Conservation (phyloP, 2,888 invertebrate genomes). For the Rotaria sp. region DNA sequence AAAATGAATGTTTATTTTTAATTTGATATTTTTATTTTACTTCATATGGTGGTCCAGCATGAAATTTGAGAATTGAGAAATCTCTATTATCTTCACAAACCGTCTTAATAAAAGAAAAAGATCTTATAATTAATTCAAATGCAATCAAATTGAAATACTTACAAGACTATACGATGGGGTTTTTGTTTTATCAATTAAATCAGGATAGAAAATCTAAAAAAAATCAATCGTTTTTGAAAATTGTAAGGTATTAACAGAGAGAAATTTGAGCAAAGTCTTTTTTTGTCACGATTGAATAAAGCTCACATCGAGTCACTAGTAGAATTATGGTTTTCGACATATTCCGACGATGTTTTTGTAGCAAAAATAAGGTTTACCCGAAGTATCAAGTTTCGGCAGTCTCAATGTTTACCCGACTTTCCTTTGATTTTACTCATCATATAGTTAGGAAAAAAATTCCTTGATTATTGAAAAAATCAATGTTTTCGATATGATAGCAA, state of each 20-base stretch:
- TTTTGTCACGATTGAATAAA: too few relatives aligned
- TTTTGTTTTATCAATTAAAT: slow-evolving; percentile 79
- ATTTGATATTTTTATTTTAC: slow-evolving; percentile 45
- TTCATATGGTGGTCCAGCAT: slow-evolving; percentile 98
- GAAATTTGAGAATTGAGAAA: slow-evolving; percentile 85
- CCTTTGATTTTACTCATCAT: too few relatives aligned
- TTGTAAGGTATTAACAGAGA: too few relatives aligned
- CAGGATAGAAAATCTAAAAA: slow-evolving; percentile 84
- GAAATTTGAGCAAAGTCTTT: neutral
- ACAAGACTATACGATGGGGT: slow-evolving; percentile 88
- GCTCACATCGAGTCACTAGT: too few relatives aligned
- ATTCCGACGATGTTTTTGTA: too few relatives aligned
- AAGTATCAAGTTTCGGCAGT: too few relatives aligned
- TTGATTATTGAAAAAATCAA: too few relatives aligned
- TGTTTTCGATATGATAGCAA: too few relatives aligned
- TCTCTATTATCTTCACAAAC: slow-evolving; percentile 83
- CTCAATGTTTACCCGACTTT: neutral
- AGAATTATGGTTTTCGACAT: too few relatives aligned
- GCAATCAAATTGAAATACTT: slow-evolving; percentile 49
- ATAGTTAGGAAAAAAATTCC: too few relatives aligned
- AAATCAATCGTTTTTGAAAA: too few relatives aligned
- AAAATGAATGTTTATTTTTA: neutral
- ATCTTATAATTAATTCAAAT: neutral
- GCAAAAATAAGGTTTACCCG: too few relatives aligned
- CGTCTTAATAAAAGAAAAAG: slow-evolving; percentile 61